Base-by-base conservation (phyloP, 2,888 invertebrate genomes). In the Hyalella azteca region DNA sequence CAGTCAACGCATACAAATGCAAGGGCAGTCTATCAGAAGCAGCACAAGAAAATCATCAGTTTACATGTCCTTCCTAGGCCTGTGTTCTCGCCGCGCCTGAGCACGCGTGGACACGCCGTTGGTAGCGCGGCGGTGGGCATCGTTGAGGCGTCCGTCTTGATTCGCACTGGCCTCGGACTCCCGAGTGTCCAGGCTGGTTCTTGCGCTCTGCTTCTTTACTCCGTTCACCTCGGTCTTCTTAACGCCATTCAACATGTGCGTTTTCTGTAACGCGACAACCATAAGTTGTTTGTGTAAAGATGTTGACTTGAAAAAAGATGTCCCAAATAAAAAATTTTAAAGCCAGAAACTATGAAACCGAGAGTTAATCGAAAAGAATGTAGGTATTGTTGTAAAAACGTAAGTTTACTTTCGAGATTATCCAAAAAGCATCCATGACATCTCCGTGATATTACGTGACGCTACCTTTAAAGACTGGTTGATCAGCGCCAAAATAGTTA, bases 1-100 rank as follows among this genome's bases (percentile, higher is more conserved):
- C n/a, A n/a, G n/a, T n/a, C n/a, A n/a, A n/a, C n/a, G n/a, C n/a
- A n/a, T n/a, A n/a, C n/a, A n/a, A n/a, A n/a, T n/a, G n/a, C n/a
- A n/a, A n/a, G n/a, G n/a, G n/a, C n/a, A n/a, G n/a, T n/a, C n/a
- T n/a, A n/a, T n/a, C n/a, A n/a, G n/a, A n/a, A n/a, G n/a, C n/a
- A n/a, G n/a, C n/a, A n/a, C n/a, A n/a, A n/a, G n/a, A n/a, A n/a
- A n/a, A n/a, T n/a, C n/a, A n/a, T n/a, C n/a, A n/a, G n/a, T n/a
- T n/a, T 75, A 75, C 75, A 75, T 75, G 45, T 75, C 75, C n/a
- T 39, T 41, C 75, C 75, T 75, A 7, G 75, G 45, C 75, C 45
- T 45, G 75, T 45, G 26, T 3, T 45, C 45, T 7, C 75, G 41
- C 5, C 45, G 40, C 11, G 75, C 40, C 75, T 75, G 75, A 22